phyloP scores from a whole-genome alignment of 2,888 invertebrate genomes.

The Stenichneumon culpator region DNA sequence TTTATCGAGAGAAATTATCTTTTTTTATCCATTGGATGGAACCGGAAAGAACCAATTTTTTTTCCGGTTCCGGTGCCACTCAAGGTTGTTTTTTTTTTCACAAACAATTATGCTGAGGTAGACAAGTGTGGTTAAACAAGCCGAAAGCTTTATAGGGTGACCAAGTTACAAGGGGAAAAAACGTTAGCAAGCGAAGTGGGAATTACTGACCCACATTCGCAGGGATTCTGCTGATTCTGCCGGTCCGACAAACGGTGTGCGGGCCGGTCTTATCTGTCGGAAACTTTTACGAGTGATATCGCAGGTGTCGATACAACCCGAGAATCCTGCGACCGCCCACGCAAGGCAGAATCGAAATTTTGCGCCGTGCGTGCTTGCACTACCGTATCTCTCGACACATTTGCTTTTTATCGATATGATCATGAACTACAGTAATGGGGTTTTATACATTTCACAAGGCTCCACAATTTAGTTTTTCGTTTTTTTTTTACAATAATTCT shows the following conservation, averaged over 20 bases:
- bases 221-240: constrained; percentile 30
- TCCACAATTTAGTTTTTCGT: background rate
- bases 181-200: background rate
- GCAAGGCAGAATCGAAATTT: background rate
- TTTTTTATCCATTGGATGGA: background rate
- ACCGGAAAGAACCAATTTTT: background rate
- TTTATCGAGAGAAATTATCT: background rate
- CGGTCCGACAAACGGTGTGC: constrained; percentile 11
- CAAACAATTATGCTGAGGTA: background rate
- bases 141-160: background rate
- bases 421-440: background rate
- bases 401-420: background rate
- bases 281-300: constrained; percentile 36
- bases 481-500: background rate
- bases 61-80: background rate
- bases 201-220: constrained; percentile 16
- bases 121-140: background rate
- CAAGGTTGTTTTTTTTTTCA: background rate
- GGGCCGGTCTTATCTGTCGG: constrained; percentile 34
- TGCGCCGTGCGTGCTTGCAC: background rate
- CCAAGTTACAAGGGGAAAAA: background rate
- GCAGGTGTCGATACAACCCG: constrained; percentile 1
- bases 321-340: background rate
- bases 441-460: background rate
- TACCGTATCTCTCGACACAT: background rate